Evolutionary conservation across 2,888 invertebrate species (phyloP).

Genomic region (Megamerina dolium): DNA sequence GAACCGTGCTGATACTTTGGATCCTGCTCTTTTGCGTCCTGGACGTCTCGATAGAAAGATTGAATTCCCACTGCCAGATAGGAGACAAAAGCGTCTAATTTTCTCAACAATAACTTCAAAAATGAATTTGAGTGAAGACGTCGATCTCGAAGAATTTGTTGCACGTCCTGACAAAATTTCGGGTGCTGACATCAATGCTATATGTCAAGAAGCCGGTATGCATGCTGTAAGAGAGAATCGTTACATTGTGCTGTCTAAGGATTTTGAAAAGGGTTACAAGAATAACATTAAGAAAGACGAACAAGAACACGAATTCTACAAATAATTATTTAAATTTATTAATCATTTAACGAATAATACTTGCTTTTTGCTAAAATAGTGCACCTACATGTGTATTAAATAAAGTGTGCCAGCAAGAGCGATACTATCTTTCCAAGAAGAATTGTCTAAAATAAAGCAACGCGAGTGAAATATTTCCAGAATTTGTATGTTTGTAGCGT

Average conservation of each 20-base stretch:
- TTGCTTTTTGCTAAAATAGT: no score
- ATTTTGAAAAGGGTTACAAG: slow-evolving; percentile 99
- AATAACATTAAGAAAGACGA: slow-evolving; percentile 99
- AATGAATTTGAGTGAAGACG: slow-evolving; percentile 98
- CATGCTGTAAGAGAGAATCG: slow-evolving; percentile 99
- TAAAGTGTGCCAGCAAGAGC: no score
- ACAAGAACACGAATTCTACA: slow-evolving; percentile 99
- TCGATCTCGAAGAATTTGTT: slow-evolving; percentile 97
- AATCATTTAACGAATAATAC: no score
- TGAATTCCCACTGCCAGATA: slow-evolving; percentile 91
- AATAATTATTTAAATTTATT: slow-evolving; percentile 60
- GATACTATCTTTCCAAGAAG: no score
- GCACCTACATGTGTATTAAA: no score
- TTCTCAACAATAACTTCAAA: slow-evolving; percentile 96
- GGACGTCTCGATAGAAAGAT: slow-evolving; percentile 98
- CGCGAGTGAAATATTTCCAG: no score
- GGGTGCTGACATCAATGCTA: slow-evolving; percentile 98
- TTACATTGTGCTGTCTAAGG: slow-evolving; percentile 95
- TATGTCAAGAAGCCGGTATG: slow-evolving; percentile 99
- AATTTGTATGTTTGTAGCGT: no score
- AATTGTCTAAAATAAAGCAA: no score
- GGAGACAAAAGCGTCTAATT: slow-evolving; percentile 87
- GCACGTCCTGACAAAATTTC: slow-evolving; percentile 98
- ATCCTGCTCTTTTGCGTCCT: slow-evolving; percentile 65
- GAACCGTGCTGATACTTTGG: slow-evolving; percentile 94